Evolutionary conservation across 2,113 vertebrate species (phyloP).

Genomic region (Coryphaenoides rupestris): DNA sequence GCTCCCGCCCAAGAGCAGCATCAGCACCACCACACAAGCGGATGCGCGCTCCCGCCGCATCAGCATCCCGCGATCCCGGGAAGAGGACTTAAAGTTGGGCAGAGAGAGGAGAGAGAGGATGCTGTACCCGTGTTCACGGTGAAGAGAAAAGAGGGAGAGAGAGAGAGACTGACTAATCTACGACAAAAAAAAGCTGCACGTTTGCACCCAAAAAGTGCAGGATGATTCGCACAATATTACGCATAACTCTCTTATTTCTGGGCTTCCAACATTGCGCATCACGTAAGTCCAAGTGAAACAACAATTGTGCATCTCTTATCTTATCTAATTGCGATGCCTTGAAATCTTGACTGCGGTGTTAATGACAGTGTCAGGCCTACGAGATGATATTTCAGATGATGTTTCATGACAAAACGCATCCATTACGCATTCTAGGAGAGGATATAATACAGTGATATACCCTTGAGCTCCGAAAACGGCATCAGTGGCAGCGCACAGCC

Average conservation of each 20-base stretch:
- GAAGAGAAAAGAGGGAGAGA: constrained; percentile 47
- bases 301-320: constrained; percentile 39
- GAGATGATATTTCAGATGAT: constrained; percentile 17
- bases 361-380: constrained; percentile 14
- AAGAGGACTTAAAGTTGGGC: constrained; percentile 75
- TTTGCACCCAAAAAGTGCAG: too few species aligned
- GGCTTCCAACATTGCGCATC: constrained; percentile 72
- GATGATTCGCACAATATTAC: constrained; percentile 74
- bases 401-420: too few species aligned
- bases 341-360: constrained; percentile 18
- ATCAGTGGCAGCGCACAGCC: too few species aligned
- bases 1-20: constrained; percentile 65
- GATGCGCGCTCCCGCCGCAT: constrained; percentile 63
- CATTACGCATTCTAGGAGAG: too few species aligned
- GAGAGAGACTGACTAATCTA: too few species aligned
- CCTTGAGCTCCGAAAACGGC: too few species aligned
- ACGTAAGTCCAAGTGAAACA: constrained; percentile 74
- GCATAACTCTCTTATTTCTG: constrained; percentile 70
- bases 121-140: constrained; percentile 40
- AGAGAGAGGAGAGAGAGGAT: constrained; percentile 58
- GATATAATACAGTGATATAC: too few species aligned
- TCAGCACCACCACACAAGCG: constrained; percentile 66
- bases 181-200: constrained; percentile 49
- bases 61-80: constrained; percentile 68
- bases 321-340: constrained; percentile 10